Base-by-base conservation (phyloP, 2,113 vertebrate species). In the Dissostichus mawsoni region DNA sequence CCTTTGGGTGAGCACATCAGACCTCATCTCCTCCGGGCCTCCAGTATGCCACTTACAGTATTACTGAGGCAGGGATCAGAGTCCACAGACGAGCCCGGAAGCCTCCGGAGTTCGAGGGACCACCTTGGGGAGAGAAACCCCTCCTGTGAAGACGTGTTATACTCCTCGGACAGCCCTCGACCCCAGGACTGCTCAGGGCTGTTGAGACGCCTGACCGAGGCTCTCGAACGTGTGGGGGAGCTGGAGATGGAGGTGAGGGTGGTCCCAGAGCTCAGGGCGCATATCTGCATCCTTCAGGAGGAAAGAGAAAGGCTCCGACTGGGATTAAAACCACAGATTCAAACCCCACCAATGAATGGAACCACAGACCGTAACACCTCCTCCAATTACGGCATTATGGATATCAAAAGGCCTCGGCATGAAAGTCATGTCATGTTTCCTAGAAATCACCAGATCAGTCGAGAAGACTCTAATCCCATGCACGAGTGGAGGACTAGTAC, bases 21-120 rank as follows among this genome's bases (percentile, higher is more conserved):
- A 64, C 98, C 98, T 2, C 95, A 97, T 84, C 95, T 99, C 17
- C 85, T 97, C 64, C 94, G 98, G 33, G 96, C 98, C 1, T 97
- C 97, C 78, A 99, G 98, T 93, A 92, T 99, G 92, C 98, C 98
- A 0, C 94, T 95, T 0, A 94, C 97, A 0, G 94, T 98, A 53
- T 94, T 93, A 0, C 94, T 95, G 0, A 93, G 93, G 67, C 95
- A 94, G 63, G 88, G 83, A 44, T 92, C 85, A 0, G 94, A 94
- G 71, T 89, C 83, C 52, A 87, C 69, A 0, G 94, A 94, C 0
- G 96, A 95, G 53, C 88, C 90, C 0, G 64, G 82, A 71, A 95
- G 94, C 23, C 57, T 77, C 68, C 20, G 48, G 0, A 83, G 64
- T 76, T 94, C 0, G 4, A 86, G 14, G 80, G 92, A 94, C 76